Evolutionary conservation across 2,797 vertebrate species (phyloP), one percentile per base, ranked within the genome.

Genomic region (Schizopygopsis malacanthus): DNA sequence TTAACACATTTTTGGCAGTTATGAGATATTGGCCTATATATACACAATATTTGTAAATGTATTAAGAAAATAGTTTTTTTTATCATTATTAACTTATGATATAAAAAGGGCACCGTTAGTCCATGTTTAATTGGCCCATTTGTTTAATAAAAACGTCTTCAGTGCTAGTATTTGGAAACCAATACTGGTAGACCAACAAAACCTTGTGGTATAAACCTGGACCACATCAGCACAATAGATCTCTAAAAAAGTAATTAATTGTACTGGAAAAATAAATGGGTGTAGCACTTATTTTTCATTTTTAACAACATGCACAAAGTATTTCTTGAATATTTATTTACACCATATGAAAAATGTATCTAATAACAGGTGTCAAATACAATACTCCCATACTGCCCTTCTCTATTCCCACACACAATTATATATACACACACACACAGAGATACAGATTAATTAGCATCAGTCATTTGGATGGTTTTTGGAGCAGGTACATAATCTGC

Each of bases 401-500:
- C 70, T 63, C 33, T 37, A 84, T 41, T 69, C 67, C 63, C 39
- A 71, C 25, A 86, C 5, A 52, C 25, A 70, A 65, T 16, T 10
- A 61, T 61, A 41, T 10, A 61, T 61, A 41, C 12, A 56, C 2
- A 37, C 20, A 61, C 11, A n/a, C 22, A 65, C 54, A 50, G 13
- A 56, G 2, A 65, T 20, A 59, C 20, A 33, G n/a, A 25, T 54
- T 61, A 84, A 28, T 73, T 89, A 89, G 82, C 86, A 43, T 94
- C 92, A 79, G 69, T 37, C 54, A 73, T 65, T 43, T 52, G 25
- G 91, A 70, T 88, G 93, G 88, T 91, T 94, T 90, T 41, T 85
- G n/a, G 13, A 59, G 71, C 86, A 39, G 95, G 87, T 0, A 93
- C 92, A 52, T 97, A 98, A 79, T 88, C 73, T 71, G 73, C 90